Percentiles rank a stretch among this genome's conserved stretches.
Conservation (phyloP, 2,113 vertebrate genomes). For the Hippopotamus amphibius region DNA sequence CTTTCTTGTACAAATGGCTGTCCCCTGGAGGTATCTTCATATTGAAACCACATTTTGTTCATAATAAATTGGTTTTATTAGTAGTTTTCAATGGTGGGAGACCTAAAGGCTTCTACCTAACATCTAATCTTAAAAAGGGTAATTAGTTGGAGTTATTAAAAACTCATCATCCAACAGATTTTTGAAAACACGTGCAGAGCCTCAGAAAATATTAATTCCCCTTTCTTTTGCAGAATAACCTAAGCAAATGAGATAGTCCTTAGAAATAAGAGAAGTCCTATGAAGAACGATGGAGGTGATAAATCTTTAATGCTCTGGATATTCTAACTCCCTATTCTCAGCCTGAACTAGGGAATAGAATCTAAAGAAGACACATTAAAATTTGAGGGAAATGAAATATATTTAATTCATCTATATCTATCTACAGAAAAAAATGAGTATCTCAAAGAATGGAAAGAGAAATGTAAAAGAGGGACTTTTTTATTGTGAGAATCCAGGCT, state of each 20-base stretch:
- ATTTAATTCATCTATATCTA: background rate
- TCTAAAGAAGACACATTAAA: slow-evolving; percentile 35
- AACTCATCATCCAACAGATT: slow-evolving; percentile 36
- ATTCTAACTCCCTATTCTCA: slow-evolving; percentile 57
- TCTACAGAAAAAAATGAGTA: background rate
- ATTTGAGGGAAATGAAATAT: slow-evolving; percentile 28
- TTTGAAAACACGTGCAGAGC: slow-evolving; percentile 69
- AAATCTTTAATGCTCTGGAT: slow-evolving; percentile 70
- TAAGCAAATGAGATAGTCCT: slow-evolving; percentile 65
- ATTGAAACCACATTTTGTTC: slow-evolving; percentile 61
- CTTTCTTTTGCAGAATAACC: slow-evolving; percentile 53
- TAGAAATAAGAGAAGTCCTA: slow-evolving; percentile 74
- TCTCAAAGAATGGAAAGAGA: background rate
- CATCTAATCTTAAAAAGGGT: slow-evolving; percentile 65
- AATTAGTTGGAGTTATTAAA: slow-evolving; percentile 75
- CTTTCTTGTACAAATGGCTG: slow-evolving; percentile 30
- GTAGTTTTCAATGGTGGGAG: slow-evolving; percentile 54
- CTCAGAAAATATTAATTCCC: slow-evolving; percentile 70
- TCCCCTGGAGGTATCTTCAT: slow-evolving; percentile 45
- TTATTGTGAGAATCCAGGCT: background rate
- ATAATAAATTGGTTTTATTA: slow-evolving; percentile 65
- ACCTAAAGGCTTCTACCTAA: slow-evolving; percentile 48
- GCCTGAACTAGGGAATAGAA: slow-evolving; percentile 37
- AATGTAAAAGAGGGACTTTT: background rate
- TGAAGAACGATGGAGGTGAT: slow-evolving; percentile 62